Evolutionary conservation across 2,113 vertebrate species (phyloP).

Genomic region (human (Homo sapiens)): DNA sequence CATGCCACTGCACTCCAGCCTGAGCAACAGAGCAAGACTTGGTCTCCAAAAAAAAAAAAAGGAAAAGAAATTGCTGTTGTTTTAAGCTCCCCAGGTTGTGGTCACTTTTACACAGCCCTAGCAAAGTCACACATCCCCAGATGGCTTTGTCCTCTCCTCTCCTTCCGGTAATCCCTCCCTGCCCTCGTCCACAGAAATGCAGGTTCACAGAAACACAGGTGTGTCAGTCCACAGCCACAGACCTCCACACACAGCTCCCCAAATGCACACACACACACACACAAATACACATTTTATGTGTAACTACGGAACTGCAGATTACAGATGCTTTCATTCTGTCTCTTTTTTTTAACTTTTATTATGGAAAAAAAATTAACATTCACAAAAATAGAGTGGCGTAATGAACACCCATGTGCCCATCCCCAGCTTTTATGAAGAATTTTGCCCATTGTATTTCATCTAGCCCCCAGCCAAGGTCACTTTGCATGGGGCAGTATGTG

Average conservation of each 20-base stretch:
- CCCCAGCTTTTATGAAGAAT: background rate
- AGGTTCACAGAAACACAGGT: accelerated
- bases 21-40: too few relatives aligned
- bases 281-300: background rate
- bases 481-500: background rate
- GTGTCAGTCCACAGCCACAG: background rate
- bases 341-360: background rate
- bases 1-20: too few relatives aligned
- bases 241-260: background rate
- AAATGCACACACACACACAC: too few relatives aligned
- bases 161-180: background rate
- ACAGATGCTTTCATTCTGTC: background rate
- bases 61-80: background rate
- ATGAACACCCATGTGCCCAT: background rate
- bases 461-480: background rate
- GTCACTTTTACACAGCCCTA: background rate
- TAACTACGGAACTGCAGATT: background rate
- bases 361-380: background rate
- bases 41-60: too few relatives aligned
- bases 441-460: background rate
- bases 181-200: background rate
- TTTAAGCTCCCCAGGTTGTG: background rate
- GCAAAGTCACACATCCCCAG: background rate
- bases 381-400: background rate
- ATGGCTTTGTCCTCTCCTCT: background rate